Evolutionary conservation across 2,888 invertebrate genomes (phyloP), one percentile per base, ranked within the genome.

Genomic region (Tetanocera ferruginea): DNA sequence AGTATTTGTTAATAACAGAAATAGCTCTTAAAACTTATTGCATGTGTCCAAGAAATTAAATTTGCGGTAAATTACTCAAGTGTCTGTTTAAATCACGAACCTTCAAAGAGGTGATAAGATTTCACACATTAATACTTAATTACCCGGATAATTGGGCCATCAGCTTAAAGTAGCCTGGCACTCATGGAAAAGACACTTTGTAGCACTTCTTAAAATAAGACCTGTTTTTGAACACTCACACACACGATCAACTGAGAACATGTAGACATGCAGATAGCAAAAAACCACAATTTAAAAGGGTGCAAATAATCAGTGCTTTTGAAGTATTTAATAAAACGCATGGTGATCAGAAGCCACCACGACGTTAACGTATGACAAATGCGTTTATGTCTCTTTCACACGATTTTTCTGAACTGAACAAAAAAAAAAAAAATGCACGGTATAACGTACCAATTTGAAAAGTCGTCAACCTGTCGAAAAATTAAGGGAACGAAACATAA

Each of bases 121-220:
- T 88, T 87, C 88, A 86, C 87, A 87, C 87, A 87, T 87, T 86
- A 85, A 87, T 86, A 87, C 86, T 87, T 88, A 88, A 87, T 87
- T 87, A 85, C 87, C 85, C 84, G 87, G 84, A 84, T 87, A 88
- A 88, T 87, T 87, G 86, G 87, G 86, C 75, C 66, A 67, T 55
- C 75, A 67, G 67, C 55, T 75, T 75, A 75, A 43, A 31, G 11
- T 51, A 34, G n/a, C 49, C 14, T 62, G 4, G 4, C 5, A 25
- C 57, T 55, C 6, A 19, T 23, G 5, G 23, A 43, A 55, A 57
- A 52, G 51, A 34, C 17, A 19, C 66, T 49, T 17, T 25, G 23
- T 19, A 62, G 23, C 62, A 25, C 19, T n/a, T 55, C 25, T 25
- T 14, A 25, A 9, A 5, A 60, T 28, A 28, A 60, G 25, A 25